Percentiles rank a stretch among this genome's conserved stretches.
phyloP scores from a whole-genome alignment of 2,888 invertebrate genomes.

The Carpatolechia fugitivella region DNA sequence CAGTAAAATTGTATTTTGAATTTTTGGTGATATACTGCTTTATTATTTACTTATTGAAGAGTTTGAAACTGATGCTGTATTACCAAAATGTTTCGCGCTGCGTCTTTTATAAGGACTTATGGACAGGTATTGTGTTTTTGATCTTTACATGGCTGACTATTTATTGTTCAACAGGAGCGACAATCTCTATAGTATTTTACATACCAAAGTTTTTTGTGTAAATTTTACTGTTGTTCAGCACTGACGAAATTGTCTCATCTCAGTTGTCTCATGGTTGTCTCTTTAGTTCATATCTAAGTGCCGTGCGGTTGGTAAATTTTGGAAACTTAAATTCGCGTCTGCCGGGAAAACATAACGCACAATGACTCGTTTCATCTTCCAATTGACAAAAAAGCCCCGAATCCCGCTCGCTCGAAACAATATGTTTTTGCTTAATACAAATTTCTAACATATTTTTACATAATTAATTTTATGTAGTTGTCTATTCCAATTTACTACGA shows the following conservation, averaged over 20 bases:
- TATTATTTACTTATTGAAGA: constrained; percentile 16
- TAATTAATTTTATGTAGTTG: too few species aligned
- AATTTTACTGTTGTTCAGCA: too few species aligned
- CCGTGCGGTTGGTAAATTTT: too few species aligned
- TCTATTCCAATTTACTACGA: neutral
- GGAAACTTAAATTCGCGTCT: too few species aligned
- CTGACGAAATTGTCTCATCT: too few species aligned
- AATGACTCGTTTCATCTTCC: neutral
- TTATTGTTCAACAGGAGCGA: neutral
- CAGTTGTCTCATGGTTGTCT: too few species aligned
- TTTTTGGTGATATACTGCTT: neutral
- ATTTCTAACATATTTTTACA: too few species aligned
- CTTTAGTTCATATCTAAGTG: neutral
- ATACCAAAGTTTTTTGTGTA: too few species aligned
- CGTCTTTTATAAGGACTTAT: constrained; percentile 66
- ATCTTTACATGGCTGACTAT: neutral
- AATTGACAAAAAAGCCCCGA: neutral
- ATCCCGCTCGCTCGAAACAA: too few species aligned
- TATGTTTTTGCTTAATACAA: too few species aligned
- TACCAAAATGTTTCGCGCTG: constrained; percentile 62
- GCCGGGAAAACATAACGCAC: neutral
- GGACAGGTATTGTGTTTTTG: constrained; percentile 47
- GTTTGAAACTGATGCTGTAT: constrained; percentile 37
- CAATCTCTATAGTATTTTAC: neutral
- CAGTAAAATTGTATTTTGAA: neutral